Conservation (phyloP, 2,113 vertebrate species). For the Cyanoliseus patagonus region DNA sequence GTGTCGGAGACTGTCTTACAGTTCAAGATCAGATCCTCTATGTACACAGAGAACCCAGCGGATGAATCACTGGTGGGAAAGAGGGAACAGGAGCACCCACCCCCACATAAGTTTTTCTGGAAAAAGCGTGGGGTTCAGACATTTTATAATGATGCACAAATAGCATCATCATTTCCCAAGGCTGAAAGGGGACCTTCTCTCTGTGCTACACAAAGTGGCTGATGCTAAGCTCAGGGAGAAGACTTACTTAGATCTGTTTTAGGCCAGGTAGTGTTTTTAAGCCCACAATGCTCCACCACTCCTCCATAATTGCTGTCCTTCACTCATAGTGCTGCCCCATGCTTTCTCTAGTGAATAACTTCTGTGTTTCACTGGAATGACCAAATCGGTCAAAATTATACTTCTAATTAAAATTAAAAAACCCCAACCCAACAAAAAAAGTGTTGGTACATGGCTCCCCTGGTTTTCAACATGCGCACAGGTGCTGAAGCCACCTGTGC, state of each 20-base stretch:
- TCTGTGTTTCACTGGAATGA: neutral
- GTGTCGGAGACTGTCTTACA: neutral
- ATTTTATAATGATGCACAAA: neutral
- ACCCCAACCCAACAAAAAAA: no score
- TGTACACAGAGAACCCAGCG: neutral
- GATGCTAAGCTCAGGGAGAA: neutral
- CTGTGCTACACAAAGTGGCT: neutral
- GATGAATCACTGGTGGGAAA: neutral
- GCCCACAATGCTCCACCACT: rapidly evolving
- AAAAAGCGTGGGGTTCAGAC: neutral
- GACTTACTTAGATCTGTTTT: neutral
- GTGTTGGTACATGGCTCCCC: neutral
- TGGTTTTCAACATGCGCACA: rapidly evolving
- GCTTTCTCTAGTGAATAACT: neutral
- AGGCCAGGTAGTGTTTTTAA: neutral
- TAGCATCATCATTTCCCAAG: neutral
- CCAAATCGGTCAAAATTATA: neutral
- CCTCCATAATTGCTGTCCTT: neutral
- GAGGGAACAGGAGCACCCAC: neutral
- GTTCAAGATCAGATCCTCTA: neutral
- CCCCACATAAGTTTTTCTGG: neutral
- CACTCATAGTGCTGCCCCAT: rapidly evolving
- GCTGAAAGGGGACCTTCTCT: neutral
- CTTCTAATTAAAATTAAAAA: neutral
- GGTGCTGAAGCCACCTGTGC: neutral